These are phyloP conservation scores for Spermophilus dauricus DNA, from an alignment of 2,113 vertebrate genomes.

Conservation along the genomic window DNA sequence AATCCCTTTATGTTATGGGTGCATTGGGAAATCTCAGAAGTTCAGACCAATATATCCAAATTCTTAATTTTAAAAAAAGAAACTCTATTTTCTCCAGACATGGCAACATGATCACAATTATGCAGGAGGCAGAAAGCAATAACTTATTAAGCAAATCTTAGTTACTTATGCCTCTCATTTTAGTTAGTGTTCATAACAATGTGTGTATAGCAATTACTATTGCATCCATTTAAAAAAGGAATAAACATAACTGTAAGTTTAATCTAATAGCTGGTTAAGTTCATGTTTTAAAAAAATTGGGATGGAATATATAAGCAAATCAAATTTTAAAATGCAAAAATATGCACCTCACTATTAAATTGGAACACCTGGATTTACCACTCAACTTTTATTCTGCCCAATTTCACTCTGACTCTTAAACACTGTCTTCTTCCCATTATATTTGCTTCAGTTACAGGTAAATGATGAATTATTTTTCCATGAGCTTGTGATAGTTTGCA, in stretches of 20 bases:
- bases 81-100: neutral
- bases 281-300: neutral
- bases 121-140: too few species aligned
- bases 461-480: neutral
- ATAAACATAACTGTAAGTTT: neutral
- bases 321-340: neutral
- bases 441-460: neutral
- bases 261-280: neutral
- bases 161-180: neutral
- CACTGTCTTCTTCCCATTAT: neutral
- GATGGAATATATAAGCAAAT: neutral
- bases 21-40: neutral
- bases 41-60: neutral
- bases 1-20: neutral
- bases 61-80: neutral
- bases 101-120: neutral
- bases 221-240: neutral
- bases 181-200: neutral
- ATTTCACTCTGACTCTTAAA: neutral
- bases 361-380: neutral
- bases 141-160: neutral
- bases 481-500: neutral
- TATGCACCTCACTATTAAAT: neutral
- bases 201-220: neutral
- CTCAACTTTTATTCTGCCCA: neutral